Evolutionary conservation across 2,797 vertebrate species (phyloP), one percentile per base, ranked within the genome.

Genomic region (Gallinago nigripennis): DNA sequence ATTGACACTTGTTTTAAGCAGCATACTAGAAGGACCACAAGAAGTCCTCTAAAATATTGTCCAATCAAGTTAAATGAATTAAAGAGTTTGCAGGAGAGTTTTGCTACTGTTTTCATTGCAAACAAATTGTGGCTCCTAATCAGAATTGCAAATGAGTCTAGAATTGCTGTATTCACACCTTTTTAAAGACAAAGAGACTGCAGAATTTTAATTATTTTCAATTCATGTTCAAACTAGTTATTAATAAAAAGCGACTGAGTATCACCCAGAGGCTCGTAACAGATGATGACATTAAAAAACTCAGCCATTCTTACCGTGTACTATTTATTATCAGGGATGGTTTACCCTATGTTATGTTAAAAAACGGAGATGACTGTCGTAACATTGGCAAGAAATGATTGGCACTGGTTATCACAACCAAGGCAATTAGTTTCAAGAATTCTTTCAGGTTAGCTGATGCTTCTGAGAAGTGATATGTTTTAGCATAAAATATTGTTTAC

Each of bases 401-500:
- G 13, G 23, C 60, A 86, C 11, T 56, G 45, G 53, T 86, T 79
- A 82, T 86, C 63, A 88, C 18, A 17, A 90, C 19, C 35, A 68
- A 86, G 21, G 25, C 33, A 73, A 86, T 57, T 80, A 43, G 12
- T 85, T 79, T 60, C 48, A 75, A 86, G 16, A 90, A 5, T 28
- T 64, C 61, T 90, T 91, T 78, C 69, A 31, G 23, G 43, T 84
- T 60, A 24, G 33, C 35, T 86, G 41, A 57, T 54, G 45, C 27
- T 91, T 88, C 6, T 8, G 6, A 65, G 15, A 86, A 82, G 24
- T 9, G 18, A 70, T 72, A 30, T 11, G 24, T 82, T 94, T 92
- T 66, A 76, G 64, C 35, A 81, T 25, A 71, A 90, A 88, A 72
- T 41, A 65, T 5, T 75, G 46, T 88, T 93, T 94, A 96, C 93